A percentile compares a stretch with the other conserved stretches of the same genome.
Conservation (phyloP, 1,140 invertebrate species). For the Bombyx mori region ASM3026992v2 NC_085110.1:1116001-1116500, state of each 20-base stretch:
- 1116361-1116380: conserved; percentile 6
- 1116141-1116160: conserved; percentile 90
- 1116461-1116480: no score
- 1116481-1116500: no score
- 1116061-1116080: neutral
- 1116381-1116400: neutral
- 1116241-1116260: conserved; percentile 86
- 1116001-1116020: neutral
- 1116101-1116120: neutral
- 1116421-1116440: neutral
- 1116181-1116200: conserved; percentile 95
- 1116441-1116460: no score
- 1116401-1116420: conserved; percentile 1
- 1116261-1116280: conserved; percentile 96
- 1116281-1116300: conserved; percentile 84
- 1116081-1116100: neutral
- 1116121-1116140: conserved; percentile 15
- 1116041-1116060: neutral
- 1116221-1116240: conserved; percentile 86
- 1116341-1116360: neutral
- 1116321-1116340: conserved; percentile 11
- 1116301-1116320: conserved; percentile 82
- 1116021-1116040: neutral
- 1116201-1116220: conserved; percentile 81
- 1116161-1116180: conserved; percentile 90